phyloP scores from a whole-genome alignment of 2,113 vertebrate species.

The Poeciliopsis prolifica region DNA sequence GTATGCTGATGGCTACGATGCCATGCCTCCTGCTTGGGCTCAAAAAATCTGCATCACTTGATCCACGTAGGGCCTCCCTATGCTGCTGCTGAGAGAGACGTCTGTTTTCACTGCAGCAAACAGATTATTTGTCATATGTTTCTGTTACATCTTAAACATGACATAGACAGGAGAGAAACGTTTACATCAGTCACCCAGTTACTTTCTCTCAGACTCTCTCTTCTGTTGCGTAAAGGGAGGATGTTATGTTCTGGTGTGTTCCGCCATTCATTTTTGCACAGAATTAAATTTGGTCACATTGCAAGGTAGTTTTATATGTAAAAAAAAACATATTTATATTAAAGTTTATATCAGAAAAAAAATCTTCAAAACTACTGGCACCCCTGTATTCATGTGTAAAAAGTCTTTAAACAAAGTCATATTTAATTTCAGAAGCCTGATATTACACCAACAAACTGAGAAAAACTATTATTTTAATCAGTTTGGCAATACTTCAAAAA shows the following conservation, averaged over 20 bases:
- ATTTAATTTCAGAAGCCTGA: too few species aligned
- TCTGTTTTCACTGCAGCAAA: background rate
- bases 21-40: background rate
- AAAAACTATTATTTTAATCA: too few species aligned
- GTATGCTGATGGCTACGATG: background rate
- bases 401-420: background rate
- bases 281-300: background rate
- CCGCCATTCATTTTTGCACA: background rate
- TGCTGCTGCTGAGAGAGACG: background rate
- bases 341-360: background rate
- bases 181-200: background rate
- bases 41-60: background rate
- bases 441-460: too few species aligned
- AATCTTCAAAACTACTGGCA: background rate
- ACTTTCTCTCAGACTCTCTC: background rate
- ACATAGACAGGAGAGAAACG: background rate
- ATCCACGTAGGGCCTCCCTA: background rate
- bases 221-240: conserved; percentile 3
- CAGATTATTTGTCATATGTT: too few species aligned
- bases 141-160: background rate
- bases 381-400: background rate
- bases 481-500: too few species aligned
- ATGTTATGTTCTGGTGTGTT: background rate
- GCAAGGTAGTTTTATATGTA: background rate
- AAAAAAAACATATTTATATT: too few species aligned